A percentile compares a stretch with the other conserved stretches of the same genome.
phyloP scores from a whole-genome alignment of 2,797 vertebrate species.

The Acestrorhynchus altus region DNA sequence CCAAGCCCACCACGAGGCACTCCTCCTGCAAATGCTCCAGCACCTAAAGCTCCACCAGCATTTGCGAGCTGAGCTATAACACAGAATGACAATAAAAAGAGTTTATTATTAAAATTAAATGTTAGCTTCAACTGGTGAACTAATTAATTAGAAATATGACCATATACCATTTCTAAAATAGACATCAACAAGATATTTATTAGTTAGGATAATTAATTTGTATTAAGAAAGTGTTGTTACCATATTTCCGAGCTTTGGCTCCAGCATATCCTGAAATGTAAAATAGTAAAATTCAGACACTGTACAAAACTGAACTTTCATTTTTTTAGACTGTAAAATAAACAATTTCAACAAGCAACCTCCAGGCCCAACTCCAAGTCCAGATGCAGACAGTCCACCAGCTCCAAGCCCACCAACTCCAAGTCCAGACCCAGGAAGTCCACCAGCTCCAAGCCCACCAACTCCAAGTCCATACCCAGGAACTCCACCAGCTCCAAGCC shows the following conservation, averaged over 20 bases:
- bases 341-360: constrained; percentile 37
- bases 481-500: constrained; percentile 23
- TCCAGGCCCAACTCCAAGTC: constrained; percentile 38
- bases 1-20: constrained; percentile 45
- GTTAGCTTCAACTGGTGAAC: not conserved
- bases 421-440: constrained; percentile 34
- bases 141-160: not conserved
- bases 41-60: constrained; percentile 56
- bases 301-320: not conserved
- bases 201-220: too few relatives aligned
- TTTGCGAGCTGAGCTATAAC: constrained; percentile 63
- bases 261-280: constrained; percentile 66
- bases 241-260: constrained; percentile 78
- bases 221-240: constrained; percentile 51
- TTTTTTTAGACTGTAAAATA: not conserved
- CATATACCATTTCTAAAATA: not conserved
- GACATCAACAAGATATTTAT: too few relatives aligned
- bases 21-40: constrained; percentile 61
- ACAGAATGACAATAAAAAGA: not conserved
- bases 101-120: constrained; percentile 8
- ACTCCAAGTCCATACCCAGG: constrained; percentile 48
- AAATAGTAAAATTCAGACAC: not conserved
- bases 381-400: constrained; percentile 26
- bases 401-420: constrained; percentile 37
- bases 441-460: constrained; percentile 32